Evolutionary conservation across 2,888 invertebrate species (phyloP), one percentile per base, ranked within the genome.

Genomic region (Eupithecia dodoneata): DNA sequence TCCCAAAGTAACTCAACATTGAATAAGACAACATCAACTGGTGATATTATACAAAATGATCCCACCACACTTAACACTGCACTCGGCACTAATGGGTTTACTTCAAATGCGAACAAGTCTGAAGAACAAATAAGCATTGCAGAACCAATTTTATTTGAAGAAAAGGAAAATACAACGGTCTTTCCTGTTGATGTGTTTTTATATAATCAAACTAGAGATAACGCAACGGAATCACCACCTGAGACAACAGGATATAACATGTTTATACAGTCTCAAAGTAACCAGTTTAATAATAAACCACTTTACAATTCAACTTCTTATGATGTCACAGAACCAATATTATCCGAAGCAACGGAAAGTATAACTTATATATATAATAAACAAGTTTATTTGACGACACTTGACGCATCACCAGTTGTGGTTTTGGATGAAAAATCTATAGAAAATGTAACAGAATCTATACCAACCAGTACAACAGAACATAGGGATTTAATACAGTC

Each of bases 361-460:
- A 12, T 30, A 59, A 59, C 4, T 7, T 12, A 30, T 63, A 63
- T 12, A 63, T 30, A 30, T 30, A 30, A 30, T 30, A 30, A 59
- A 3, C n/a, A 59, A 18, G 18, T 59, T 18, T 9, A 59, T 59
- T 59, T 59, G 10, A 59, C 9, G 9, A 59, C 9, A 18, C 59
- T 59, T 18, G 59, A 9, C 2, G 12, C 18, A 30, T 12, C 63
- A 18, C 63, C 63, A 63, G 63, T 12, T 12, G 12, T 10, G 59
- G 15, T 63, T 63, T 63, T 63, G 4, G 18, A 63, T 63, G 4
- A 18, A 12, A 30, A 30, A 63, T 30, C 18, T 63, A 63, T 30
- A 63, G 63, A 63, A 63, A 30, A 63, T 63, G 30, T 63, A 4
- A 63, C 63, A 63, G 63, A 18, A 63, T 63, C 63, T 63, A 63